Percentiles rank a stretch among this genome's conserved stretches.
phyloP scores from a whole-genome alignment of 2,113 vertebrate species.

The Motacilla alba region DNA sequence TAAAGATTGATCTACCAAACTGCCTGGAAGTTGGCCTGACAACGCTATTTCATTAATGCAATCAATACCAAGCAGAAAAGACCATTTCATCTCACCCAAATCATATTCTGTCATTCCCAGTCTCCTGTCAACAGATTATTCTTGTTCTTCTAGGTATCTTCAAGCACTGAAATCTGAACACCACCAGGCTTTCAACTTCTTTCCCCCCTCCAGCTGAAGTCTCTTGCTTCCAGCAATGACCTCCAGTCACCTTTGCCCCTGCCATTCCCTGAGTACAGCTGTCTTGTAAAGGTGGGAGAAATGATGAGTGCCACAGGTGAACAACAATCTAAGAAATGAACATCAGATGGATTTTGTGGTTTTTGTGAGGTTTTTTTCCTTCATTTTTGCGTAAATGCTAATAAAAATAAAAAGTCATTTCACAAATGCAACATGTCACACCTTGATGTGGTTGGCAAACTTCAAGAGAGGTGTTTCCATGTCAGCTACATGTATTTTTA shows the following conservation, averaged over 20 bases:
- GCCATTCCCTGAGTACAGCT: constrained; percentile 76
- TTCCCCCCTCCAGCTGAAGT: constrained; percentile 37
- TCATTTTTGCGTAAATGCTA: not conserved
- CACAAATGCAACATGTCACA: constrained; percentile 7
- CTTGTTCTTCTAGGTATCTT: not conserved
- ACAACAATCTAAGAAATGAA: not conserved
- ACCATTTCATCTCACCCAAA: constrained; percentile 39
- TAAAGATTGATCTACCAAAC: constrained; percentile 50
- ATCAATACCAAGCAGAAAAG: constrained; percentile 56
- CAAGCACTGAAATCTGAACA: constrained; percentile 42
- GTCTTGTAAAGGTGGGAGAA: constrained; percentile 58
- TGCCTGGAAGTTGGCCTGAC: constrained; percentile 50
- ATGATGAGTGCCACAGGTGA: constrained; percentile 34
- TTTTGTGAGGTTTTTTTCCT: not conserved
- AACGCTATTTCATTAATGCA: constrained; percentile 25
- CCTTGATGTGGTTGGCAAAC: constrained; percentile 44
- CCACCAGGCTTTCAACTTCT: constrained; percentile 46
- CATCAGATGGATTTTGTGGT: not conserved
- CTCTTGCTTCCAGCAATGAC: constrained; percentile 46
- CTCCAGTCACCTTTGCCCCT: constrained; percentile 31
- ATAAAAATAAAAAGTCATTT: constrained; percentile 22
- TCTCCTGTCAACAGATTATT: constrained; percentile 1
- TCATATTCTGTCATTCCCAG: not conserved
- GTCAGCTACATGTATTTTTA: constrained; percentile 56
- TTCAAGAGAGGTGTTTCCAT: constrained; percentile 49